These are phyloP conservation scores for Hylia prasina DNA, from an alignment of 2,113 vertebrate genomes.

Conservation along the genomic window DNA sequence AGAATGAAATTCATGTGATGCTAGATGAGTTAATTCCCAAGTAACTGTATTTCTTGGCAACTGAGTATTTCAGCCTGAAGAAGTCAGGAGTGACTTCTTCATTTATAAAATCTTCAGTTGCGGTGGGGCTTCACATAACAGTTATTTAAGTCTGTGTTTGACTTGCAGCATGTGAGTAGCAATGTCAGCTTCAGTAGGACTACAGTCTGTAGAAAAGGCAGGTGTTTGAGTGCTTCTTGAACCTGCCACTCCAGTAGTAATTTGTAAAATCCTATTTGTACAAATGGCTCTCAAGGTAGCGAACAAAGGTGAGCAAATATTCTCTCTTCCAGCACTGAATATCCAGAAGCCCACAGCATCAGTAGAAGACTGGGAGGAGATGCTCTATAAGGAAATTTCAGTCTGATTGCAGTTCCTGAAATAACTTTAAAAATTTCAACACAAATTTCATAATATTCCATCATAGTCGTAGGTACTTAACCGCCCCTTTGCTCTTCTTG, in stretches of 20 bases:
- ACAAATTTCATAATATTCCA: neutral
- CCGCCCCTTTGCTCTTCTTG: neutral
- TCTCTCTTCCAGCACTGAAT: neutral
- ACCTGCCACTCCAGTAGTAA: neutral
- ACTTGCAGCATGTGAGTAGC: neutral
- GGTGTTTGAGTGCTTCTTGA: neutral
- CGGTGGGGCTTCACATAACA: neutral
- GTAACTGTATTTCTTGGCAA: neutral
- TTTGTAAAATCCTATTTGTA: constrained; percentile 10
- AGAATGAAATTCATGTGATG: constrained; percentile 20
- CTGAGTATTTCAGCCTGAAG: neutral
- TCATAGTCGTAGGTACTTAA: neutral
- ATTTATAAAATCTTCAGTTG: neutral
- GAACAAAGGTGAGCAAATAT: neutral
- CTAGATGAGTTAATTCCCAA: neutral
- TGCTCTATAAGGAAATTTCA: neutral
- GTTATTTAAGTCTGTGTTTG: neutral
- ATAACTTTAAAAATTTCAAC: neutral
- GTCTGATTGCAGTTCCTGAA: neutral
- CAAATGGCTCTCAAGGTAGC: neutral
- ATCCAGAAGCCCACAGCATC: neutral
- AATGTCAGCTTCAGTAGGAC: neutral
- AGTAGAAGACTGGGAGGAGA: neutral
- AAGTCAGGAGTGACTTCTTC: neutral
- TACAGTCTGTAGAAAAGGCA: neutral